Evolutionary conservation across 2,888 invertebrate genomes (phyloP), one percentile per base, ranked within the genome.

Genomic region (Brassicogethes aeneus): DNA sequence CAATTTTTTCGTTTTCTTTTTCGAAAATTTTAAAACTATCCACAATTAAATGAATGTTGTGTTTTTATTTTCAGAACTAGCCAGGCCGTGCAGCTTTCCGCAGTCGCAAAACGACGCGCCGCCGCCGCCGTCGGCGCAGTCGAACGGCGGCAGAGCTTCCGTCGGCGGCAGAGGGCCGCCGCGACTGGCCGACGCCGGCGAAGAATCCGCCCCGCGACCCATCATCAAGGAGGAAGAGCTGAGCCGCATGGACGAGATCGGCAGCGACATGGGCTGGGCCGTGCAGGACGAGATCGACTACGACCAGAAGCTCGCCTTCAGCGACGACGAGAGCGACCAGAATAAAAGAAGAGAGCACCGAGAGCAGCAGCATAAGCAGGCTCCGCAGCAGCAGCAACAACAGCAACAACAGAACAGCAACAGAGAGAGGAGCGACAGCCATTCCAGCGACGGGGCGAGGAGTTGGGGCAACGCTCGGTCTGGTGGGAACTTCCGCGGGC

Each of bases 141-240:
- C 23, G 23, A 23, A 7, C 23, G 16, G 39, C 41, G 36, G 42
- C 36, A 13, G 43, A 40, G 42, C 51, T 47, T 36, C 44, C 50
- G 17, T 46, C 44, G 64, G 52, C 66, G 32, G 42, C 51, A 47
- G 36, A 44, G 50, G 58, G 53, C 74, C 70, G 61, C 59, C 72
- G 63, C 49, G 62, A 54, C 43, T 54, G 42, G 37, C 39, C 46
- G 46, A 31, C 37, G 43, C 54, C 65, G 52, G 52, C 64, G 68
- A 68, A 41, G 65, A 65, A 57, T 70, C 84, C 41, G 70, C 76
- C 42, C 80, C 85, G 50, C 76, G 87, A 40, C 89, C 94, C 45
- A 94, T 95, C 51, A 89, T 95, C 54, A 86, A 88, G 55, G 92
- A 93, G 62, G 92, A 93, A 64, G 92, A 93, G 67, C 76, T 95